A percentile compares a stretch with the other conserved stretches of the same genome.
Conservation (phyloP, 2,113 vertebrate species). For the Xiphorhynchus elegans region DNA sequence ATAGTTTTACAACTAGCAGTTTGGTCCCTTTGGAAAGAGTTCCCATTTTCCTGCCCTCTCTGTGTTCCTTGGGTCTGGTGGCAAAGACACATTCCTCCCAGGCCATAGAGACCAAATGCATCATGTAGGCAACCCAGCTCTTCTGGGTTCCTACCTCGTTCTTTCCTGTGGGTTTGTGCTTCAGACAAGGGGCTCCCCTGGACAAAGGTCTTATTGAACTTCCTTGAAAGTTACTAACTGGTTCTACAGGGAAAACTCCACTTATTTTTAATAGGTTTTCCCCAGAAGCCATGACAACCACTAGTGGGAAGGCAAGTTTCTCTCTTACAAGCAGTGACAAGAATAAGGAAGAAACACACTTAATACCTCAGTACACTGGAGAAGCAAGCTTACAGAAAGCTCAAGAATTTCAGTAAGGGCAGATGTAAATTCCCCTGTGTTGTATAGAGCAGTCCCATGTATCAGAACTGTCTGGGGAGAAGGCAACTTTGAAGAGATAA, state of each 20-base stretch:
- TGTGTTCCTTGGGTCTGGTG: accelerated
- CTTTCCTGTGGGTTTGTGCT: background rate
- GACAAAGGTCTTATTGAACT: background rate
- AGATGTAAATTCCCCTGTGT: background rate
- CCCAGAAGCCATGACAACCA: background rate
- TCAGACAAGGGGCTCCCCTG: background rate
- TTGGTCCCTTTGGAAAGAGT: background rate
- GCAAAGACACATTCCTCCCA: background rate
- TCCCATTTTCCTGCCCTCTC: background rate
- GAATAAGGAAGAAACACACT: background rate
- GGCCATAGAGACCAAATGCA: background rate
- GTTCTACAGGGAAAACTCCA: background rate
- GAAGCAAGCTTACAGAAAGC: background rate
- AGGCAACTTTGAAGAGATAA: background rate
- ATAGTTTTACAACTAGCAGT: background rate
- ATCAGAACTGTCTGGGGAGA: background rate
- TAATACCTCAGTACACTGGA: background rate
- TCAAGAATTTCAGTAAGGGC: background rate
- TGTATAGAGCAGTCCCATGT: background rate
- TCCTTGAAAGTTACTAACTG: background rate
- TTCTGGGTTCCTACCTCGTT: background rate
- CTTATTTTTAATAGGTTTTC: background rate
- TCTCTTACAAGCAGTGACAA: background rate
- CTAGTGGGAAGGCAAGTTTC: background rate
- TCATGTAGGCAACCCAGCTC: background rate